phyloP scores from a whole-genome alignment of 2,113 vertebrate species.

The Equus quagga region DNA sequence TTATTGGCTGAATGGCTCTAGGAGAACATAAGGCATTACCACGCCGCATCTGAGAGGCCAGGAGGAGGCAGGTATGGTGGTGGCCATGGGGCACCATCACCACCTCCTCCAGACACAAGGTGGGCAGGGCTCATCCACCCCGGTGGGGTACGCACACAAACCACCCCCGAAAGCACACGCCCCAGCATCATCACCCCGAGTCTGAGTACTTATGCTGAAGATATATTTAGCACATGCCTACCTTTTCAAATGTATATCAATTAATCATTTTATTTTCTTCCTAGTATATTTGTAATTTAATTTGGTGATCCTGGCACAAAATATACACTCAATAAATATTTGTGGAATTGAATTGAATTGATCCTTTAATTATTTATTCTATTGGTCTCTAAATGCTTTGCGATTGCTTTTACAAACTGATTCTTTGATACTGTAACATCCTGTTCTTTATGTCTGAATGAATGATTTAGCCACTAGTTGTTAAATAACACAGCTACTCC shows the following conservation, averaged over 20 bases:
- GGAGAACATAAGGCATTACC: background rate
- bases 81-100: background rate
- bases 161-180: too few species aligned
- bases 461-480: background rate
- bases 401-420: background rate
- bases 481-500: constrained; percentile 16
- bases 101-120: too few species aligned
- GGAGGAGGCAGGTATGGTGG: background rate
- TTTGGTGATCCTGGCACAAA: constrained; percentile 21
- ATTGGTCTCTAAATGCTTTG: background rate
- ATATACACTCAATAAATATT: background rate
- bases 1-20: background rate
- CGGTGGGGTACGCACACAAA: too few species aligned
- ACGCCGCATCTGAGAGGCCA: background rate
- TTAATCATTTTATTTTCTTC: constrained; percentile 1
- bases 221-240: background rate
- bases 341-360: background rate
- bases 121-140: background rate
- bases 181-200: background rate
- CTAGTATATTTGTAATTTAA: constrained; percentile 18
- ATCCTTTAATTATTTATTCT: constrained; percentile 2
- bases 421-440: background rate
- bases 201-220: background rate
- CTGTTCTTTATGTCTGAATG: background rate
- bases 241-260: background rate